Evolutionary conservation across 2,797 vertebrate genomes (phyloP).

Genomic region (Tiaroga cobitis): DNA sequence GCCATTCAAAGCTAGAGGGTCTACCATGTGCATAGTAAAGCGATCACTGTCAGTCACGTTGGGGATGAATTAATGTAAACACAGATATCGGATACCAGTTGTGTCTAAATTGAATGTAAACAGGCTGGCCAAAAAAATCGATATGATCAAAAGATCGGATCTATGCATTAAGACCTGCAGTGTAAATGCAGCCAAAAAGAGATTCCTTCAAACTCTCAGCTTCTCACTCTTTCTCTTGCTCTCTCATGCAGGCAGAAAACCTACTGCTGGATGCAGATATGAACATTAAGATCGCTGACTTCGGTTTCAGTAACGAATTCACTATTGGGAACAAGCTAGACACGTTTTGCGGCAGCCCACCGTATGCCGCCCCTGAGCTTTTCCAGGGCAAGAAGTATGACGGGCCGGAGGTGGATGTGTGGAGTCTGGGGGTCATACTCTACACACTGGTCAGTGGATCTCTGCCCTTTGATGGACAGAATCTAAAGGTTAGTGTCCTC

Average conservation of each 20-base stretch:
- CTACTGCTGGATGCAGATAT: slow-evolving; percentile 92
- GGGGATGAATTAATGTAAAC: too few relatives aligned
- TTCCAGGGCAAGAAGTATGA: slow-evolving; percentile 96
- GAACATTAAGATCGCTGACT: slow-evolving; percentile 96
- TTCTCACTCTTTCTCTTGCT: neutral
- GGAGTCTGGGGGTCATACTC: slow-evolving; percentile 94
- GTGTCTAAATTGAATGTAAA: too few relatives aligned
- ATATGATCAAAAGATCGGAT: too few relatives aligned
- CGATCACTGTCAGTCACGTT: too few relatives aligned
- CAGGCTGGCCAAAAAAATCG: too few relatives aligned
- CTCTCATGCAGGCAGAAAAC: slow-evolving; percentile 90
- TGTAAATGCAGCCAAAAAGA: neutral
- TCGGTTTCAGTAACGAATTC: slow-evolving; percentile 95
- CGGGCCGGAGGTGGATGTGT: slow-evolving; percentile 92
- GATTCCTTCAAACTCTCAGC: neutral
- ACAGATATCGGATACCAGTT: too few relatives aligned
- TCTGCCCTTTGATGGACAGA: slow-evolving; percentile 91
- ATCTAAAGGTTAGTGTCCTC: slow-evolving; percentile 82
- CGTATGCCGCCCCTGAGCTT: slow-evolving; percentile 91
- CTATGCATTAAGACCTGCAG: too few relatives aligned
- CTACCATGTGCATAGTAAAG: too few relatives aligned
- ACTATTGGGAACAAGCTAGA: slow-evolving; percentile 91
- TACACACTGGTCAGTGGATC: slow-evolving; percentile 93
- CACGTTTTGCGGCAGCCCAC: slow-evolving; percentile 93
- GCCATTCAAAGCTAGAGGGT: too few relatives aligned